Evolutionary conservation across 2,113 vertebrate genomes (phyloP).

Genomic region (Echinops telfairi): DNA sequence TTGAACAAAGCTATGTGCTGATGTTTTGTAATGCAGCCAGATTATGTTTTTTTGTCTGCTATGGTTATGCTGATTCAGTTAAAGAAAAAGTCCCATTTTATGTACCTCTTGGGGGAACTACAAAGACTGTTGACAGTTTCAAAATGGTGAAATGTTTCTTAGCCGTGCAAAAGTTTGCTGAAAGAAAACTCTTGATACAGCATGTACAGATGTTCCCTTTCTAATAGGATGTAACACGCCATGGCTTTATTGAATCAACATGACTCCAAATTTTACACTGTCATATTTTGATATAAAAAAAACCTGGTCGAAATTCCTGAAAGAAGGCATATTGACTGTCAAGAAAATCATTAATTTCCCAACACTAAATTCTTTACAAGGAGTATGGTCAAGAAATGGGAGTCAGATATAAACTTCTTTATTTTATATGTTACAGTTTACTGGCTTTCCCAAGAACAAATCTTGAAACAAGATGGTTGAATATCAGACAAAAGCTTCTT

Average conservation of each 20-base stretch:
- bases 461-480: not conserved
- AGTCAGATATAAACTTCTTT: constrained; percentile 1
- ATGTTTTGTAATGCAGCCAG: not conserved
- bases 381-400: constrained; percentile 35
- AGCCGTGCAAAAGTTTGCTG: constrained; percentile 55
- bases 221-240: not conserved
- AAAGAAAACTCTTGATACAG: constrained; percentile 20
- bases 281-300: constrained; percentile 13
- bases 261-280: constrained; percentile 3
- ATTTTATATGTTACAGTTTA: not conserved
- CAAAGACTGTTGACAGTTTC: constrained; percentile 39
- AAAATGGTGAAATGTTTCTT: constrained; percentile 35
- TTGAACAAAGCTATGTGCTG: not conserved
- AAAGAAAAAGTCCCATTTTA: constrained; percentile 28
- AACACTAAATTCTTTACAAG: constrained; percentile 13
- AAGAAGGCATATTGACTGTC: constrained; percentile 16
- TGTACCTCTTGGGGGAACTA: constrained; percentile 39
- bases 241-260: not conserved
- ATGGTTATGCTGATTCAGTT: not conserved
- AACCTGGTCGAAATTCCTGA: constrained; percentile 27
- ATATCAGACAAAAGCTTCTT: not conserved
- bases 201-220: not conserved
- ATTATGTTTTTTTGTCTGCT: not conserved
- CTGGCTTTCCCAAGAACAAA: constrained; percentile 29
- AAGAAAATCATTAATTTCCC: constrained; percentile 45